Conservation (phyloP, 2,888 invertebrate genomes). For the Exephanes ischioxanthus region DNA sequence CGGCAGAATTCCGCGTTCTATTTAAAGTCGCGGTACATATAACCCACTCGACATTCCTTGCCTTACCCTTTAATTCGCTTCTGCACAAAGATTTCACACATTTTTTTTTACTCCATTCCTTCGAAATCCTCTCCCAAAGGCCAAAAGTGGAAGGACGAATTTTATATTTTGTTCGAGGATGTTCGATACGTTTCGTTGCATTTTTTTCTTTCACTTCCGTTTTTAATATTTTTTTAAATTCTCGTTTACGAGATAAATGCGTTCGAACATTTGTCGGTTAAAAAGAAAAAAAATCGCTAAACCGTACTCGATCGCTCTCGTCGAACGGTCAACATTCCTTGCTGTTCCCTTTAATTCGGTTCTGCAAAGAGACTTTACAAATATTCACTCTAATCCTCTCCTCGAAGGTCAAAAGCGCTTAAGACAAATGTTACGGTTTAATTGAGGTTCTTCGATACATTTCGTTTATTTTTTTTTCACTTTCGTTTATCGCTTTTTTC, state of each 20-base stretch:
- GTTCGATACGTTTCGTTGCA: no score
- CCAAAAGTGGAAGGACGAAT: no score
- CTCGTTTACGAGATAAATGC: no score
- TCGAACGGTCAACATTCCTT: neutral
- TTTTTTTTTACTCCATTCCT: neutral
- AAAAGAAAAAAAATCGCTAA: no score
- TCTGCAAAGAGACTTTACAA: neutral
- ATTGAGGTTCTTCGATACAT: neutral
- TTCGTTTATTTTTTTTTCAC: neutral
- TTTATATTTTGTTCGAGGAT: no score
- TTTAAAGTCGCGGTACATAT: neutral
- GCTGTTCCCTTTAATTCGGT: neutral
- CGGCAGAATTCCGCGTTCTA: neutral
- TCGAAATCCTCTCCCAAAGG: no score
- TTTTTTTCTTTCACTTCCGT: no score
- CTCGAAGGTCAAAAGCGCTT: neutral
- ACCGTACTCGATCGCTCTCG: no score
- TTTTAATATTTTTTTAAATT: no score
- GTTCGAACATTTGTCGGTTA: no score
- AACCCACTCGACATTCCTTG: neutral
- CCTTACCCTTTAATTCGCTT: neutral
- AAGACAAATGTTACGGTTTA: neutral
- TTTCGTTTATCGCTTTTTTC: no score
- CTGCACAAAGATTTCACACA: neutral
- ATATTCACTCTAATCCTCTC: neutral